A percentile compares a stretch with the other conserved stretches of the same genome.
These are phyloP conservation scores for Choloepus hoffmanni DNA, from an alignment of 2,113 vertebrate genomes.

Conservation along the genomic window DNA sequence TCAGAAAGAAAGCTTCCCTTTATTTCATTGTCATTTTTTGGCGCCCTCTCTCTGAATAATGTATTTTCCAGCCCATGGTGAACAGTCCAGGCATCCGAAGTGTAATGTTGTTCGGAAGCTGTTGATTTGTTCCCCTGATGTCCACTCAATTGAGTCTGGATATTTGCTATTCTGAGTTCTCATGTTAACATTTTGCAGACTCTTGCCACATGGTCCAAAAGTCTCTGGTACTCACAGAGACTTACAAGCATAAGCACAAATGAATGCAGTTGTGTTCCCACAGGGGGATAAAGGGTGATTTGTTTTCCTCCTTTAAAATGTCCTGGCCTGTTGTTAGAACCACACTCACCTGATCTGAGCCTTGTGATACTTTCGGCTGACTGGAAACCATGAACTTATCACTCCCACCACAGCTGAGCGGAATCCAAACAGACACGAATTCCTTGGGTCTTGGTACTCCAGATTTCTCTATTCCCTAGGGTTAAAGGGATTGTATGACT, in stretches of 20 bases:
- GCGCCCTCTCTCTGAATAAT: constrained; percentile 57
- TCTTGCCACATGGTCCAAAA: constrained; percentile 26
- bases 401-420: neutral
- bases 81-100: neutral
- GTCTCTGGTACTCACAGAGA: constrained; percentile 24
- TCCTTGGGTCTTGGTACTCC: neutral
- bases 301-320: constrained; percentile 42
- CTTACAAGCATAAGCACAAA: neutral
- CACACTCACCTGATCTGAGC: neutral
- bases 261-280: neutral
- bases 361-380: constrained; percentile 27
- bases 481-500: neutral
- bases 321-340: constrained; percentile 4
- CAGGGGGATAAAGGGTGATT: neutral
- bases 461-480: neutral
- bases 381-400: neutral
- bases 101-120: constrained; percentile 60
- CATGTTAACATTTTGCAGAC: constrained; percentile 52
- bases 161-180: constrained; percentile 39
- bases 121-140: constrained; percentile 10
- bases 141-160: constrained; percentile 2
- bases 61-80: constrained; percentile 65
- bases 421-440: neutral
- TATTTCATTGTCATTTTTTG: constrained; percentile 40
- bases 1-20: constrained; percentile 11